A percentile compares a stretch with the other conserved stretches of the same genome.
Conservation (phyloP, 2,797 vertebrate species). For the Loriculus beryllinus region DNA sequence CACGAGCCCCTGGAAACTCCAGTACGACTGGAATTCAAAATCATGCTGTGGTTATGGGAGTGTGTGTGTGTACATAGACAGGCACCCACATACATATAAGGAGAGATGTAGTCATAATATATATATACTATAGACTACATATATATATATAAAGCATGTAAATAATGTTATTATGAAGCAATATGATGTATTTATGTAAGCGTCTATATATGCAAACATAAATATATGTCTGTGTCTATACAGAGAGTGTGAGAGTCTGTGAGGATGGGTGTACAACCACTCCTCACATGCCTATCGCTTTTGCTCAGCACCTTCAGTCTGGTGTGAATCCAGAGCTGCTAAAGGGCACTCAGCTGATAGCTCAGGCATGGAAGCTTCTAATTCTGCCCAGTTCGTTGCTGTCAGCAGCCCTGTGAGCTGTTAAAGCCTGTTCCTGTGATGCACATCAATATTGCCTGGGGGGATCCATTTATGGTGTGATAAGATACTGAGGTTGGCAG, state of each 20-base stretch:
- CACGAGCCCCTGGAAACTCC: not conserved
- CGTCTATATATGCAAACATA: not conserved
- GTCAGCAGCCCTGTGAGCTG: not conserved
- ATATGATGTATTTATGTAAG: not conserved
- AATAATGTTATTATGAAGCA: not conserved
- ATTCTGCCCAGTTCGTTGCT: not conserved
- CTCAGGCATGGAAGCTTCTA: not conserved
- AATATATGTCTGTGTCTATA: not conserved
- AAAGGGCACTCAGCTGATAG: not conserved
- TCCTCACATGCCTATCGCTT: not conserved
- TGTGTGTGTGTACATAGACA: not conserved
- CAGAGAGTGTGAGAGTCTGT: not conserved
- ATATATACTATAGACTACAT: not conserved
- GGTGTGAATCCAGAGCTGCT: not conserved
- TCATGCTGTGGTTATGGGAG: not conserved
- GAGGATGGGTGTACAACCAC: not conserved
- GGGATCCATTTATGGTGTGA: not conserved
- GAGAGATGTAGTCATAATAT: not conserved
- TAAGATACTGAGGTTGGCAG: not conserved
- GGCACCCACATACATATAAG: not conserved
- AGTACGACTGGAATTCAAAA: not conserved
- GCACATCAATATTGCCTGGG: not conserved
- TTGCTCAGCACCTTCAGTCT: not conserved
- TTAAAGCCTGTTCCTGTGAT: not conserved
- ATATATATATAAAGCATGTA: not conserved